Evolutionary conservation across 1,140 invertebrate species (phyloP).

Genomic region (Zaprionus kolodkinae): DNA sequence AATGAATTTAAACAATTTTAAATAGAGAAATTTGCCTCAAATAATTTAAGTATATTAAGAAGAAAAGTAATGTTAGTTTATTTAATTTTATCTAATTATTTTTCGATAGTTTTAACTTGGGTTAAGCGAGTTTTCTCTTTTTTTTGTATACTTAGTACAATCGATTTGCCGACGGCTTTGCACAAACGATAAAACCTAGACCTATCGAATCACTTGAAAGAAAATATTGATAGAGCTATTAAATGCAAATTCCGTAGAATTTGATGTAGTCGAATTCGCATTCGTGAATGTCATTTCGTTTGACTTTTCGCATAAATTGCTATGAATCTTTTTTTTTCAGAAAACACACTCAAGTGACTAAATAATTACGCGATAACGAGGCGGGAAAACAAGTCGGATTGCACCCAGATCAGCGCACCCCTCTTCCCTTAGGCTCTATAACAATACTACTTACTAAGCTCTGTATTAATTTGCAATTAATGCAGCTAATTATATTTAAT

Average conservation of each 20-base stretch:
- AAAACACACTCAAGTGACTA: conserved; percentile 37
- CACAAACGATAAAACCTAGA: not conserved
- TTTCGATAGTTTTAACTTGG: not conserved
- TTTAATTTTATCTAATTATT: not conserved
- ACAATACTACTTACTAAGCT: conserved; percentile 69
- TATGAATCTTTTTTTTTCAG: conserved; percentile 28
- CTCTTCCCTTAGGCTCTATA: too few relatives aligned
- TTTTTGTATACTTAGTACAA: not conserved
- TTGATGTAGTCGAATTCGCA: conserved; percentile 7
- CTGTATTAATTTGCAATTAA: conserved; percentile 83
- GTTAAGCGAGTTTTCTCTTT: not conserved
- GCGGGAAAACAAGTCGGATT: conserved; percentile 59
- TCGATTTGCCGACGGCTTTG: conserved; percentile 33
- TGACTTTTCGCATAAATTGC: conserved; percentile 39
- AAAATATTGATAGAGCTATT: conserved; percentile 41
- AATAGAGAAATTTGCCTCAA: not conserved
- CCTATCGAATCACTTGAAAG: conserved; percentile 3
- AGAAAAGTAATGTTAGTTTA: not conserved
- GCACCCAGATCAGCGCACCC: not conserved
- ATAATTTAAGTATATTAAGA: not conserved
- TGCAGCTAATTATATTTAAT: conserved; percentile 83
- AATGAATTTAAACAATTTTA: not conserved
- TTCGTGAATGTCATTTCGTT: conserved; percentile 39
- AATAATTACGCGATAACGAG: conserved; percentile 71
- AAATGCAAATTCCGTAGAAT: conserved; percentile 44